phyloP scores from a whole-genome alignment of 2,888 invertebrate genomes.

The Plebejus anna region DNA sequence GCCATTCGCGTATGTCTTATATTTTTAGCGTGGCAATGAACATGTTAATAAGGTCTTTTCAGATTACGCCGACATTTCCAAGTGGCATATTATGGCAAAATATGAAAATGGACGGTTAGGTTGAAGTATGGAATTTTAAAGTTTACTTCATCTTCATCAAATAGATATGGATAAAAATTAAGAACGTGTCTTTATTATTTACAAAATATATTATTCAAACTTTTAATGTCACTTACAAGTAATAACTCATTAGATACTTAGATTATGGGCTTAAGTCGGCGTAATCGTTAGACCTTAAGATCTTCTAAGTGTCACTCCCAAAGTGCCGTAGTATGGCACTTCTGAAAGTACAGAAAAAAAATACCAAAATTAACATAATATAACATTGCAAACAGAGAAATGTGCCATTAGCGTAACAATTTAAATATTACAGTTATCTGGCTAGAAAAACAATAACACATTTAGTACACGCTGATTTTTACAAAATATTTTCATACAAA shows the following conservation, averaged over 20 bases:
- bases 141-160: background rate
- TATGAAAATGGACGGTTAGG: constrained; percentile 6
- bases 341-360: background rate
- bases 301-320: background rate
- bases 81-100: background rate
- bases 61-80: background rate
- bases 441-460: constrained; percentile 14
- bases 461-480: background rate
- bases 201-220: background rate
- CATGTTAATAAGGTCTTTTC: background rate
- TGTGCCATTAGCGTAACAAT: background rate
- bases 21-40: too few species aligned
- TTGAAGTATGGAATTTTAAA: background rate
- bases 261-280: background rate
- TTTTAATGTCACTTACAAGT: background rate
- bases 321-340: too few species aligned
- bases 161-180: too few species aligned
- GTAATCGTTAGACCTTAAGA: background rate
- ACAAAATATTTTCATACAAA: constrained; percentile 20
- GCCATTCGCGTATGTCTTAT: too few species aligned
- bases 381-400: background rate
- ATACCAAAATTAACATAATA: background rate
- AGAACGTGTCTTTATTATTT: too few species aligned
- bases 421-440: background rate
- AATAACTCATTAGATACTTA: too few species aligned